Conservation (phyloP, 2,888 invertebrate genomes). For the Opisthograptis luteolata region DNA sequence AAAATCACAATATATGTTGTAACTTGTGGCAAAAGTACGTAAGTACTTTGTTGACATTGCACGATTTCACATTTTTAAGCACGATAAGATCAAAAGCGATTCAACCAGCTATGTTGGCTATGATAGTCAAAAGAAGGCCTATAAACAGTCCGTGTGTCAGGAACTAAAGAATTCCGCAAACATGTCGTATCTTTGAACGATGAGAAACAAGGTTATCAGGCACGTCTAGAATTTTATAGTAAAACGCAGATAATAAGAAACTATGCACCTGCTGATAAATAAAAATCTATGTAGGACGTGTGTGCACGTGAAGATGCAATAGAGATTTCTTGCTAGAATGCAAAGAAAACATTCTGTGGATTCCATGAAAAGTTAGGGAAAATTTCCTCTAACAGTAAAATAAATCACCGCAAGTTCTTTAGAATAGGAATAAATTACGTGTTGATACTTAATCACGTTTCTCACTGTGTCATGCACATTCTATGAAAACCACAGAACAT, state of each 20-base stretch:
- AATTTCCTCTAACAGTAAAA: too few relatives aligned
- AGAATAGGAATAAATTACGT: constrained; percentile 4
- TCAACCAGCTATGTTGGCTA: too few relatives aligned
- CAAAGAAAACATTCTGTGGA: not conserved
- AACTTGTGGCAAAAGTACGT: too few relatives aligned
- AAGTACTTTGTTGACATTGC: too few relatives aligned
- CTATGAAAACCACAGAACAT: constrained; percentile 15
- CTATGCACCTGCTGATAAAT: constrained; percentile 22
- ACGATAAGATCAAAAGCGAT: too few relatives aligned
- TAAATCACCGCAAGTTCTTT: not conserved
- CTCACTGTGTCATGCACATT: constrained; percentile 10
- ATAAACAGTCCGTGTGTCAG: too few relatives aligned
- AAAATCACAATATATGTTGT: too few relatives aligned
- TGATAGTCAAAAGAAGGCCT: too few relatives aligned
- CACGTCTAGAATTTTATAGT: constrained; percentile 9
- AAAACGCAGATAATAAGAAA: constrained; percentile 1
- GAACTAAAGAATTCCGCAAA: not conserved
- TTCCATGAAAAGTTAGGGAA: too few relatives aligned
- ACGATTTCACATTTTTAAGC: too few relatives aligned
- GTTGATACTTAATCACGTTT: constrained; percentile 1
- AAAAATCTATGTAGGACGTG: not conserved
- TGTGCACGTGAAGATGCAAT: not conserved
- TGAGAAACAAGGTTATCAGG: not conserved
- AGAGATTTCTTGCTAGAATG: not conserved
- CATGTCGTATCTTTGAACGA: not conserved